Base-by-base conservation (phyloP, 2,888 invertebrate genomes). In the Parasteatoda lunata region DNA sequence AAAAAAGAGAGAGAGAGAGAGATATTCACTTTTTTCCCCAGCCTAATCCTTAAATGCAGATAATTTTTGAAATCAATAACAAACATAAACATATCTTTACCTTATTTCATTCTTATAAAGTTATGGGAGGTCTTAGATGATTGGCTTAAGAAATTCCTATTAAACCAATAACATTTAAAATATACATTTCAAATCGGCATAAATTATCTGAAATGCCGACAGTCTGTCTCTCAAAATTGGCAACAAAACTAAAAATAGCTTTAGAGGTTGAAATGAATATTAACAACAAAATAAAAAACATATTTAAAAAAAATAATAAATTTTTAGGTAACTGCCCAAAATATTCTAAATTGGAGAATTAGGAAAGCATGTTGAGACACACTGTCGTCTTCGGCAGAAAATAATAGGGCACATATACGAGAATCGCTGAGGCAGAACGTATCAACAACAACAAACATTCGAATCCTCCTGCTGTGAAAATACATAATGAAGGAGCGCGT, bases 381-480 rank as follows among this genome's bases (percentile, higher is more conserved):
- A 11, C 80, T 66, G 72, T 77, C 72, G 47, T 66, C 13, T 77
- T 72, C 72, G 84, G 84, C 72, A 77, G n/a, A 54, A 69, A 52
- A 84, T 77, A 84, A 84, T 72, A 77, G 83, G 45, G 48, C 52
- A 54, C 54, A 54, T 52, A 52, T 59, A 15, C n/a, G 54, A 75
- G 59, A 73, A 51, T 73, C 83, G 59, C n/a, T 52, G 15, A 48
- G 68, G 52, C 78, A 30, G 64, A 71, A 13, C 71, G 54, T 72
- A 80, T 73, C 80, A 51, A 52, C 80, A 66, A 69, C 59, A 77
- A 73, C 78, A 78, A 68, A 68, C 75, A 78, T 45, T 64, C 54
- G 13, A 77, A 64, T 73, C 30, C 84, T 51, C 83, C 65, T 84
- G 84, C 84, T 84, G 84, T 78, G 84, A 84, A 73, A 69, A 72